phyloP scores from a whole-genome alignment of 2,888 invertebrate genomes.

The Hydrotaea diabolus region DNA sequence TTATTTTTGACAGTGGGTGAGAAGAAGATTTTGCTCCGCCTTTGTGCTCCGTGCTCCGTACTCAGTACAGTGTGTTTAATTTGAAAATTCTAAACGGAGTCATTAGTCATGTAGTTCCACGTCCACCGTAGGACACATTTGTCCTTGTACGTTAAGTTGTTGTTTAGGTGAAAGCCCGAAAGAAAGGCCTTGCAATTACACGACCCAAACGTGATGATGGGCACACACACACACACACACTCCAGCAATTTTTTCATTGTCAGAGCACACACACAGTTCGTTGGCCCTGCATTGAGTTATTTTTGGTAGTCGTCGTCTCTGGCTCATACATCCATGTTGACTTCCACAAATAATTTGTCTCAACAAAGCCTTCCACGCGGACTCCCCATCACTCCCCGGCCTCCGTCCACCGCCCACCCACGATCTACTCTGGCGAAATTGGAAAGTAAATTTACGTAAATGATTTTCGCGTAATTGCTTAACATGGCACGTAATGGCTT shows the following conservation, averaged over 20 bases:
- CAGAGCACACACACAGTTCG: neutral
- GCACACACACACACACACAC: neutral
- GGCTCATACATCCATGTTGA: too few species aligned
- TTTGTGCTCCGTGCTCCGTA: neutral
- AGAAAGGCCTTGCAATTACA: constrained; percentile 18
- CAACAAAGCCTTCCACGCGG: neutral
- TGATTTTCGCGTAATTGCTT: constrained; percentile 31
- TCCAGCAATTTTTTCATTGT: constrained; percentile 5
- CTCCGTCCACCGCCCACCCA: neutral
- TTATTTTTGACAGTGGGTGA: constrained; percentile 3
- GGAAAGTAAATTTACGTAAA: constrained; percentile 9
- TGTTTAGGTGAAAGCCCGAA: neutral
- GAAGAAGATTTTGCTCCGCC: neutral
- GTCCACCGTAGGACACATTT: neutral
- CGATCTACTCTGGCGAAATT: neutral
- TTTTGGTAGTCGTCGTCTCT: constrained; percentile 6
- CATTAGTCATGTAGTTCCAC: constrained; percentile 29
- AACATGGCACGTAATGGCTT: constrained; percentile 26
- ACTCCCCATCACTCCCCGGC: neutral
- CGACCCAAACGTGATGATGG: neutral
- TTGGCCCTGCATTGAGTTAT: neutral
- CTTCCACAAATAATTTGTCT: constrained; percentile 26
- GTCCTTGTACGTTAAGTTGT: neutral
- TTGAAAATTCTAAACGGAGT: constrained; percentile 26
- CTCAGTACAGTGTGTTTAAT: neutral